A percentile compares a stretch with the other conserved stretches of the same genome.
phyloP scores from a whole-genome alignment of 2,113 vertebrate species.

The Epinephelus cyanopodus region DNA sequence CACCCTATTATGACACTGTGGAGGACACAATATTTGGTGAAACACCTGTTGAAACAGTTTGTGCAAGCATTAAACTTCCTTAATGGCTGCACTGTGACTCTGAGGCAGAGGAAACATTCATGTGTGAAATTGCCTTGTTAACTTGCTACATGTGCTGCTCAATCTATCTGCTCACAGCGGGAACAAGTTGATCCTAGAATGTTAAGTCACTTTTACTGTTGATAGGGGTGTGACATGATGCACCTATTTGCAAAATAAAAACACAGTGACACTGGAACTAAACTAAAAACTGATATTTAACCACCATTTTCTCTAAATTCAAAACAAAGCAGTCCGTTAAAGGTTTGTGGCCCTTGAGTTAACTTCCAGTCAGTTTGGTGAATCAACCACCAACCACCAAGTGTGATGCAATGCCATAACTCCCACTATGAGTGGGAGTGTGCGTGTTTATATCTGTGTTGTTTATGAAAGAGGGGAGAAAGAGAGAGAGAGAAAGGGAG shows the following conservation, averaged over 20 bases:
- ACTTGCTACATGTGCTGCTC: neutral
- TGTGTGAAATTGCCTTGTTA: conserved; percentile 19
- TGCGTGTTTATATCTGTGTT: conserved; percentile 30
- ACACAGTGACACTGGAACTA: too few relatives aligned
- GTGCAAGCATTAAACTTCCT: conserved; percentile 24
- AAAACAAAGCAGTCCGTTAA: neutral
- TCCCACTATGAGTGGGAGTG: conserved; percentile 10
- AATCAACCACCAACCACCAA: neutral
- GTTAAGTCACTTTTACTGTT: neutral
- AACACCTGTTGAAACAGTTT: conserved; percentile 50
- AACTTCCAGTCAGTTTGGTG: conserved; percentile 23
- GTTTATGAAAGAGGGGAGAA: conserved; percentile 32
- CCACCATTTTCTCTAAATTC: neutral
- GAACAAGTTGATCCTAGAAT: neutral
- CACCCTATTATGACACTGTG: conserved; percentile 14
- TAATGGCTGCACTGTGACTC: neutral
- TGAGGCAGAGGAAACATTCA: neutral
- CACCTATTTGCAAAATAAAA: neutral
- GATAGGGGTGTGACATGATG: neutral
- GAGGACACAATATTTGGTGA: neutral
- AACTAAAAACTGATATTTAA: neutral
- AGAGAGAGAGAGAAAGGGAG: conserved; percentile 4
- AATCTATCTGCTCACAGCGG: neutral
- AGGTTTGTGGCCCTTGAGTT: neutral
- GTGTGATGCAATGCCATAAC: conserved; percentile 18